Conservation (phyloP, 2,113 vertebrate genomes). For the Nerophis lumbriciformis region DNA sequence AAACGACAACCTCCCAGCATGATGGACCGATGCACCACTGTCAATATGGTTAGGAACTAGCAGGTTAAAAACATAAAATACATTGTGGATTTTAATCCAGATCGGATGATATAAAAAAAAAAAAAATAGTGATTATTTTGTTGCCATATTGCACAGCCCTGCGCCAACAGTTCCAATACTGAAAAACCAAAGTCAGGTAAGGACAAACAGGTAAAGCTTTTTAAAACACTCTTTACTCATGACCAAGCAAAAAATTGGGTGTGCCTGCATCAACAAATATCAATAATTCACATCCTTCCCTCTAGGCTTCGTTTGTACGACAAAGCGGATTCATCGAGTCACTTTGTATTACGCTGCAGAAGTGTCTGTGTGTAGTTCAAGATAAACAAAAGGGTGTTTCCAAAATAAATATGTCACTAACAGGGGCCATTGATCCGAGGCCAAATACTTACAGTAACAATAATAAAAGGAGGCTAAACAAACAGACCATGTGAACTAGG, state of each 20-base stretch:
- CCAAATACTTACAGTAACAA: slow-evolving; percentile 16
- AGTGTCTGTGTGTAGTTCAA: slow-evolving; percentile 13
- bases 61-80: no score
- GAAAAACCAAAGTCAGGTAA: neutral
- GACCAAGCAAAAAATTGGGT: neutral
- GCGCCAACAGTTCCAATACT: no score
- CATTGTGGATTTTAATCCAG: no score
- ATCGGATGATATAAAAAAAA: no score
- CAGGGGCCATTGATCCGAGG: slow-evolving; percentile 33
- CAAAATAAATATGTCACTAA: slow-evolving; percentile 36
- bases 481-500: neutral
- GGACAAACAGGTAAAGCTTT: neutral
- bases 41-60: no score
- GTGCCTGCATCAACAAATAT: neutral
- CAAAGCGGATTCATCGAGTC: slow-evolving; percentile 11
- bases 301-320: slow-evolving; percentile 20
- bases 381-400: slow-evolving; percentile 41
- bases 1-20: no score
- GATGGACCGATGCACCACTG: no score
- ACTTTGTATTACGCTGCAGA: slow-evolving; percentile 15
- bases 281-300: neutral
- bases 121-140: neutral
- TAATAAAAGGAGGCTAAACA: slow-evolving; percentile 6
- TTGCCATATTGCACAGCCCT: no score
- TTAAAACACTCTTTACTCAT: neutral